Base-by-base conservation (phyloP, 2,888 invertebrate genomes). In the Priocnemis perturbator region DNA sequence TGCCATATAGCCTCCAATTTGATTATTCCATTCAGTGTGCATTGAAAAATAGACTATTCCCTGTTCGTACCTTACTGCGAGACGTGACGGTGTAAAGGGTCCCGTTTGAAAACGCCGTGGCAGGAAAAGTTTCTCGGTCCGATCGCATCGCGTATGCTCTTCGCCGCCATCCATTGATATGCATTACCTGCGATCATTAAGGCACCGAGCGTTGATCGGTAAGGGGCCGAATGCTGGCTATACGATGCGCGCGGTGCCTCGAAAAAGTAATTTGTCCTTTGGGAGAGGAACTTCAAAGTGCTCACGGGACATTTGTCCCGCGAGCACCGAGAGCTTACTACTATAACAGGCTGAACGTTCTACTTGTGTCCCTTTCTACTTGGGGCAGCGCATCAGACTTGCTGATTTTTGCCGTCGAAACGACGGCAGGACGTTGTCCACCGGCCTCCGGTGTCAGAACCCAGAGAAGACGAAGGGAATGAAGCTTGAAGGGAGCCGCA, bases 401-500 rank as follows among this genome's bases (percentile, higher is more conserved):
- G 87, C 86, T 87, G 86, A 88, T 87, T 87, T 86, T 83, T 84
- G 67, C 69, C 69, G 66, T n/a, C 60, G 61, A 67, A 69, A 70
- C 76, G 75, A 73, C 68, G 64, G 63, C 60, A 69, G 76, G 73
- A 77, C 78, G 73, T 71, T 81, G 82, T 82, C 80, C 82, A 69
- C 63, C 74, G 78, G 69, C 57, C 52, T 48, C 66, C 70, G 66
- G 50, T 74, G 71, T 70, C 71, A 74, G 58, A 78, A 72, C 71
- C 66, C 69, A 66, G 69, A 70, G 72, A 76, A 74, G 74, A 73
- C 73, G 77, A 53, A 67, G 69, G 30, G 60, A 52, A 65, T 69
- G 69, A 73, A 73, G 56, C 52, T 17, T 23, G 71, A 63, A 64
- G 68, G 67, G 60, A 58, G 69, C 47, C 58, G 59, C 15, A 67